phyloP scores from a whole-genome alignment of 2,888 invertebrate genomes.

The Anthrax anthrax region DNA sequence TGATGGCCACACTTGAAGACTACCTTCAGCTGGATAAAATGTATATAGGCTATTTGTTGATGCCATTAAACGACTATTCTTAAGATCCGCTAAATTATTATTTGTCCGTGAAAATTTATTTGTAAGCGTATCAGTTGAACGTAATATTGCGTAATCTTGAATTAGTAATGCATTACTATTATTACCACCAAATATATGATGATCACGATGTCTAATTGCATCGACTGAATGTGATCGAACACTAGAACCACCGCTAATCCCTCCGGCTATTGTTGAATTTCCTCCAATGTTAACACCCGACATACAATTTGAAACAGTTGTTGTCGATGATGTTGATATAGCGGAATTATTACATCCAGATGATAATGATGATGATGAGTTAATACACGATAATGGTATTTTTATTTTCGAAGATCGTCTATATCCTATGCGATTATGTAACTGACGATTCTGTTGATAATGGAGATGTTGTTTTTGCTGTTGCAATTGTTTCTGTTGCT shows the following conservation, averaged over 20 bases:
- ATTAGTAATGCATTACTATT: constrained; percentile 21
- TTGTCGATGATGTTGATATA: constrained; percentile 11
- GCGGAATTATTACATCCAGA: constrained; percentile 2
- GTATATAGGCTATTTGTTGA: constrained; percentile 33
- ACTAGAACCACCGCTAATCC: constrained; percentile 5
- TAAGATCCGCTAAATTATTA: constrained; percentile 16
- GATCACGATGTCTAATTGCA: constrained; percentile 25
- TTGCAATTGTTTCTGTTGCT: constrained; percentile 1
- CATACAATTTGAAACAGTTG: constrained; percentile 8
- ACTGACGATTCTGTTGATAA: constrained; percentile 15
- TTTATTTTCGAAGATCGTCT: constrained; percentile 24
- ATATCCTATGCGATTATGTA: constrained; percentile 19
- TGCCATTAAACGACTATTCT: constrained; percentile 21
- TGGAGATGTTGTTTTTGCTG: constrained; percentile 11
- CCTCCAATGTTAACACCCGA: constrained; percentile 7
- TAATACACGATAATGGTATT: constrained; percentile 22
- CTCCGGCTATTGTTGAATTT: constrained; percentile 10
- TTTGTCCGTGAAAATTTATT: constrained; percentile 9
- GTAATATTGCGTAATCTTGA: constrained; percentile 8
- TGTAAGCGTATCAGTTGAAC: constrained; percentile 8
- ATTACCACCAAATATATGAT: not conserved
- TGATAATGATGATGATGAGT: constrained; percentile 8
- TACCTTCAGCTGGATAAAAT: constrained; percentile 34
- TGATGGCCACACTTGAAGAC: constrained; percentile 34
- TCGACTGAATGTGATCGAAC: constrained; percentile 32